Evolutionary conservation across 2,888 invertebrate genomes (phyloP), one percentile per base, ranked within the genome.

Genomic region (Taphrorychus bicolor): DNA sequence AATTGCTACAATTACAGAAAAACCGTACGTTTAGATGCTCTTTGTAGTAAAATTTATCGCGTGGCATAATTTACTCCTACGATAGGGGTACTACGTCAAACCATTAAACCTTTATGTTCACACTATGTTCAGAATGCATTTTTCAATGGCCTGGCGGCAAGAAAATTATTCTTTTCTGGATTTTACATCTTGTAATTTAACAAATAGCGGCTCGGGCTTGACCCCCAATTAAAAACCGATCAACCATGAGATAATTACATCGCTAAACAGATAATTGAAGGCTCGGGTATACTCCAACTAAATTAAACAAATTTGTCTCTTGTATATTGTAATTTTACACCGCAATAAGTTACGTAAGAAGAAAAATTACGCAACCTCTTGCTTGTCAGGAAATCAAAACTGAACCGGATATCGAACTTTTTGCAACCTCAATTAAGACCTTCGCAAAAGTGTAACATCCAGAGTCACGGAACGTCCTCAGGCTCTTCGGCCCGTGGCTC

Each of bases 381-480:
- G n/a, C n/a, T n/a, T n/a, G n/a, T 32, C 32, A 32, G 11, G 32
- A 32, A 32, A 32, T 3, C 32, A 9, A 32, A 32, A 32, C 1
- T 11, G 32, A 32, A 32, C 32, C 32, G 32, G 32, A 32, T 7
- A 11, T 32, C 11, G 32, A 32, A 32, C 32, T 32, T 11, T 32
- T 32, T 32, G 9, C 11, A 2, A 18, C 51, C 51, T 51, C 51
- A 51, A 51, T 17, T 16, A 32, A 32, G 57, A 65, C 58, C 65
- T 65, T 65, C 57, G 54, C 58, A 57, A 65, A 65, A 65, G 52
- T 65, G 59, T 65, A 65, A 65, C 65, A 65, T 58, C 63, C 51
- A 57, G 54, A 57, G 51, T 42, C 63, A 48, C 57, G 51, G 52
- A 41, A 22, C 57, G 19, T 57, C 65, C 22, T 65, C 65, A 22